Base-by-base conservation (phyloP, 2,888 invertebrate species). In the Andricus curvator region DNA sequence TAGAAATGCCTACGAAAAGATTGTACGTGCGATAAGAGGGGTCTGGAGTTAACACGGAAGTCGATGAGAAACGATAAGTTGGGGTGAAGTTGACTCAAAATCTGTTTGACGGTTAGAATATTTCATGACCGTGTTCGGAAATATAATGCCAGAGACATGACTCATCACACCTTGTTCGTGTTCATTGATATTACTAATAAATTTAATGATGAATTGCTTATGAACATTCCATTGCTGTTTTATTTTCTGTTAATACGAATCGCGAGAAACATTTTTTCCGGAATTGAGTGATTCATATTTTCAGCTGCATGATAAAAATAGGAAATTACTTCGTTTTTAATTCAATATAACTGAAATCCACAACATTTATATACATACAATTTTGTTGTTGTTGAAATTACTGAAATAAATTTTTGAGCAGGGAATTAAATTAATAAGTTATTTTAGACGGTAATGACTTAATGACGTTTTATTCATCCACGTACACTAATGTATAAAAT, bases 81-180 rank as follows among this genome's bases (percentile, higher is more conserved):
- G 37, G 66, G 66, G 66, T 37, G 66, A 41, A 37, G 65, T 65
- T 65, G 66, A 37, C 66, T 67, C 37, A 37, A 67, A 67, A 67
- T 67, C 66, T n/a, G 66, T 67, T 41, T 67, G 37, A 41, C 37
- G 41, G 37, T 37, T 37, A n/a, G 20, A 22, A 37, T 67, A 37
- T 22, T 41, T 67, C 41, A 33, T 37, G n/a, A 37, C 22, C 37
- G 41, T 41, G 20, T 67, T 41, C 4, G 25, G 37, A 11, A 20
- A 41, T 13, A 13, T 22, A 37, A 66, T 67, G 11, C n/a, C 66
- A 13, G 9, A 67, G n/a, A 41, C 66, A n/a, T 67, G 66, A 67
- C 41, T 41, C 66, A 41, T 41, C n/a, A 11, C 65, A 29, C 65
- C 20, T 17, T 41, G 41, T n/a, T 11, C 9, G n/a, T n/a, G 66